Evolutionary conservation across 2,113 vertebrate species (phyloP).

Genomic region (Danionella cerebrum): DNA sequence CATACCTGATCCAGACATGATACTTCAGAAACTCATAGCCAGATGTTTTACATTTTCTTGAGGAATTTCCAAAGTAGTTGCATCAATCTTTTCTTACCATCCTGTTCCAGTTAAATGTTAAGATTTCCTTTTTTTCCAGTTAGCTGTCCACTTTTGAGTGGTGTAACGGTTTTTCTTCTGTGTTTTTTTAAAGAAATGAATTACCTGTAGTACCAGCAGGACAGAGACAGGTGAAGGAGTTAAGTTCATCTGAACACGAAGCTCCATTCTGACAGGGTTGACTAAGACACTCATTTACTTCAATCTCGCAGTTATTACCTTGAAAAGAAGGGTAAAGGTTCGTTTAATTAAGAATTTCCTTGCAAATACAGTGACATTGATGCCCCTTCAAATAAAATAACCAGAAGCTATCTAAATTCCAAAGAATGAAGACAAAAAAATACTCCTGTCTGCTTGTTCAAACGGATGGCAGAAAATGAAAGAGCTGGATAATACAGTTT

Average conservation of each 20-base stretch:
- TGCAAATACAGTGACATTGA: background rate
- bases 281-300: conserved; percentile 71
- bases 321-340: conserved; percentile 39
- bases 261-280: conserved; percentile 63
- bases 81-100: no score
- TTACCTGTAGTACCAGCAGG: conserved; percentile 66
- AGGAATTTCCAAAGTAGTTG: no score
- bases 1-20: no score
- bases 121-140: no score
- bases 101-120: no score
- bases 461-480: conserved; percentile 14
- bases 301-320: conserved; percentile 71
- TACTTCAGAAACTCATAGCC: no score
- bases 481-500: background rate
- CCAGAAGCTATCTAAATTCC: background rate
- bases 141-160: background rate
- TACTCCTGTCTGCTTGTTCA: background rate
- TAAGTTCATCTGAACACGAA: conserved; percentile 63
- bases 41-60: no score
- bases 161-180: background rate
- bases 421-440: background rate
- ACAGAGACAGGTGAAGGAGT: conserved; percentile 67
- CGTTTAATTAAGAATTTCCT: conserved; percentile 36
- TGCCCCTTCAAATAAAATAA: conserved; percentile 31
- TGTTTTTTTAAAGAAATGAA: background rate